Evolutionary conservation across 2,797 vertebrate genomes (phyloP), one percentile per base, ranked within the genome.

Genomic region (Tachyglossus aculeatus): DNA sequence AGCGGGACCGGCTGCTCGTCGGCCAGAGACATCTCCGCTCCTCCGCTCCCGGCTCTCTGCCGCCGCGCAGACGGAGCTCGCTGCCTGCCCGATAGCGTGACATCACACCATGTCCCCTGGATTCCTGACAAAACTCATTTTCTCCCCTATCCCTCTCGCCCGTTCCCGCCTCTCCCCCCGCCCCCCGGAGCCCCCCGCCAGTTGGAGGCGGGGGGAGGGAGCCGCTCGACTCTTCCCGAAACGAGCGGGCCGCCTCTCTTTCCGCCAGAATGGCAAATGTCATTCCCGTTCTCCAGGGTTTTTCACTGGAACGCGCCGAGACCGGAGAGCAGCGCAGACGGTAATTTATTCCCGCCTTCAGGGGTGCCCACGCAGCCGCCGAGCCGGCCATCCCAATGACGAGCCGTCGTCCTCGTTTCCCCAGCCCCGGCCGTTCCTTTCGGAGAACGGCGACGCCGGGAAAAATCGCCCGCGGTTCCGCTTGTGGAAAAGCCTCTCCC

Each of bases 21-120:
- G 6, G 96, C 94, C 80, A 96, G 92, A 90, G 95, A 97, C 97
- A 96, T 97, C 82, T 63, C 86, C 81, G 97, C 86, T 76, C 82
- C 2, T 78, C 82, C 31, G 60, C 72, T 78, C 59, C 78, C 19
- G 67, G 38, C 77, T 84, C 89, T 87, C 48, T 74, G 79, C 76
- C 83, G 55, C 78, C 80, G 68, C 82, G 82, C 71, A 18, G 61
- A 81, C 78, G 10, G 63, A 84, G 88, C 88, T 84, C 43, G 80
- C n/a, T 25, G 73, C 77, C 82, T 78, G 80, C 58, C 36, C 51
- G 56, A 68, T 60, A 63, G 69, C 44, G 78, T 91, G 93, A 93
- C 91, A 91, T 89, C 92, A 92, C 85, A 69, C 50, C 71, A 69
- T 58, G 54, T 84, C 84, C 89, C 85, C 64, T 56, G 72, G 31